Conservation (phyloP, 2,888 invertebrate genomes). For the Conistra vaccinii region DNA sequence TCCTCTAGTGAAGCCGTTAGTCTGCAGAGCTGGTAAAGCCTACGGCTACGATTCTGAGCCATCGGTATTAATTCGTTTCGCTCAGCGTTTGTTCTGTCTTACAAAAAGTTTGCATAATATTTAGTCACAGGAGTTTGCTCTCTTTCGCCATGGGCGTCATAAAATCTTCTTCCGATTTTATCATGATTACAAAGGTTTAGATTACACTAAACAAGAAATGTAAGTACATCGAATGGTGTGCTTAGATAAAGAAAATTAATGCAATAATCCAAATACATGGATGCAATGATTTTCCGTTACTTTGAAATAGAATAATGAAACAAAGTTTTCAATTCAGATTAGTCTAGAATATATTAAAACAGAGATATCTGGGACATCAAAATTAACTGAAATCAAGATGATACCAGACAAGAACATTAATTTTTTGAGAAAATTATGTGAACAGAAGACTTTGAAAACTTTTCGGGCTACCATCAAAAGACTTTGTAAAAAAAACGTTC, state of each 20-base stretch:
- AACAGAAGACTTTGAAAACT: background rate
- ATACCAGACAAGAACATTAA: background rate
- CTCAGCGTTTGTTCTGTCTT: conserved; percentile 3
- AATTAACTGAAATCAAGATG: background rate
- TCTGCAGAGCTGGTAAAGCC: conserved; percentile 19
- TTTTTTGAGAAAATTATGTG: background rate
- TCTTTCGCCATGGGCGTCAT: background rate
- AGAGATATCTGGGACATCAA: background rate
- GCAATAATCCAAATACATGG: background rate
- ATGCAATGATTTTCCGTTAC: background rate
- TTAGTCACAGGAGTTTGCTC: background rate
- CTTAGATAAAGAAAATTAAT: background rate
- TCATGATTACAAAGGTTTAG: background rate
- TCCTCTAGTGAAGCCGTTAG: conserved; percentile 9
- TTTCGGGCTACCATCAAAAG: background rate
- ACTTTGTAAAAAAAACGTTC: background rate
- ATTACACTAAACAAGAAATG: background rate
- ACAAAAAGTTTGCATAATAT: background rate
- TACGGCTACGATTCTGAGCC: background rate
- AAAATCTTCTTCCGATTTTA: background rate
- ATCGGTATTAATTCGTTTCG: conserved; percentile 26
- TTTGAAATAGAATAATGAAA: background rate
- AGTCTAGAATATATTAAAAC: background rate
- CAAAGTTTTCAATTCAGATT: background rate
- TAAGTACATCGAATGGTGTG: background rate